Evolutionary conservation across 2,113 vertebrate genomes (phyloP), one percentile per base, ranked within the genome.

Genomic region (Lepidothrix coronata): DNA sequence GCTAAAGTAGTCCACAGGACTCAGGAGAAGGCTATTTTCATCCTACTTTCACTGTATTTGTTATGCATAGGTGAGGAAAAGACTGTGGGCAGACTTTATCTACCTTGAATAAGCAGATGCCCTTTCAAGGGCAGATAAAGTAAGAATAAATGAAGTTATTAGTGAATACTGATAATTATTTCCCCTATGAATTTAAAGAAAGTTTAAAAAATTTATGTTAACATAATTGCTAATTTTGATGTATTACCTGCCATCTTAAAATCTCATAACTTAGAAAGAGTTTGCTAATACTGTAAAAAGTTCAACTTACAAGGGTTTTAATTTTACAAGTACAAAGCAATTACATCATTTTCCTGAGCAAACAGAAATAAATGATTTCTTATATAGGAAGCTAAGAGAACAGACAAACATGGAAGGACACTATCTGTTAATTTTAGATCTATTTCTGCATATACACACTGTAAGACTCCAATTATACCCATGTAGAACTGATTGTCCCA

Each of bases 151-250:
- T n/a, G 35, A 94, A 28, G 14, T 27, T 93, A 79, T 51, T 85
- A 75, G n/a, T 28, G 66, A 88, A 83, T 86, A n/a, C 9, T 68
- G 22, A 58, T 63, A 59, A 93, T 83, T 91, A 83, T 91, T 95
- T 88, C 43, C 35, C 44, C 16, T 4, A 57, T 71, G 58, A 90
- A 79, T 86, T 72, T 63, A 83, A 83, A 85, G 39, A 58, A 95
- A 72, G n/a, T 79, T 85, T 6, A 11, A 88, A 67, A 87, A 75
- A 70, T 8, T 22, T 30, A 46, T 43, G 27, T 37, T 90, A 43
- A 59, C 75, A 71, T 92, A 82, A 82, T 76, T 71, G 31, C 62
- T 90, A 74, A 93, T 80, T 91, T 94, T 91, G 61, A 85, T 37
- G 89, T 80, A 61, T 41, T 62, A 31, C 66, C 92, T 80, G 54